Conservation (phyloP, 2,888 invertebrate species). For the Stratiomys singularior region DNA sequence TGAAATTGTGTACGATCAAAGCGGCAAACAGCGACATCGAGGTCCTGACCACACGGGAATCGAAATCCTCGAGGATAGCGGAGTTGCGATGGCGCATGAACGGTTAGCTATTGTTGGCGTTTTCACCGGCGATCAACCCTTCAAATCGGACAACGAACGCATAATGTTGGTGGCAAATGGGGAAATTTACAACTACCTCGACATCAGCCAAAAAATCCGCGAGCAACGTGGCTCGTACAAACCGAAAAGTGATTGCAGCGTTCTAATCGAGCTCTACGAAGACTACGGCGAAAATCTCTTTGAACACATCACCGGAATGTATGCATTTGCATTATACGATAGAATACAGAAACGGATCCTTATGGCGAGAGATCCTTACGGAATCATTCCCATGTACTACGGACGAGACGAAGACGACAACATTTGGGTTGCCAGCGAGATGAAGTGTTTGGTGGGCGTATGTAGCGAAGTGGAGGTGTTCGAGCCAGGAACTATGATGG, state of each 20-base stretch:
- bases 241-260: conserved; percentile 64
- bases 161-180: conserved; percentile 63
- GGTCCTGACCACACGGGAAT: conserved; percentile 64
- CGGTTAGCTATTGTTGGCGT: conserved; percentile 62
- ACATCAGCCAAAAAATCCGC: conserved; percentile 60
- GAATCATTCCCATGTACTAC: conserved; percentile 64
- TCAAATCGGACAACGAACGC: conserved; percentile 59
- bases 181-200: conserved; percentile 64
- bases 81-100: conserved; percentile 62
- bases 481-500: conserved; percentile 60
- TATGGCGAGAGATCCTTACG: conserved; percentile 64
- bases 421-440: conserved; percentile 64
- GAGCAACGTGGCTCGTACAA: conserved; percentile 59
- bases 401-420: conserved; percentile 62
- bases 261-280: conserved; percentile 62
- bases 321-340: conserved; percentile 63
- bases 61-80: conserved; percentile 57
- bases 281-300: conserved; percentile 59
- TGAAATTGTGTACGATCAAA: conserved; percentile 62
- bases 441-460: conserved; percentile 62
- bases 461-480: conserved; percentile 61
- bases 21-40: conserved; percentile 62
- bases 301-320: conserved; percentile 63
- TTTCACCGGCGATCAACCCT: conserved; percentile 61
- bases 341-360: conserved; percentile 58